Percentiles rank a stretch among this genome's conserved stretches.
These are phyloP conservation scores for Vidua macroura DNA, from an alignment of 2,113 vertebrate species.

Conservation along the genomic window DNA sequence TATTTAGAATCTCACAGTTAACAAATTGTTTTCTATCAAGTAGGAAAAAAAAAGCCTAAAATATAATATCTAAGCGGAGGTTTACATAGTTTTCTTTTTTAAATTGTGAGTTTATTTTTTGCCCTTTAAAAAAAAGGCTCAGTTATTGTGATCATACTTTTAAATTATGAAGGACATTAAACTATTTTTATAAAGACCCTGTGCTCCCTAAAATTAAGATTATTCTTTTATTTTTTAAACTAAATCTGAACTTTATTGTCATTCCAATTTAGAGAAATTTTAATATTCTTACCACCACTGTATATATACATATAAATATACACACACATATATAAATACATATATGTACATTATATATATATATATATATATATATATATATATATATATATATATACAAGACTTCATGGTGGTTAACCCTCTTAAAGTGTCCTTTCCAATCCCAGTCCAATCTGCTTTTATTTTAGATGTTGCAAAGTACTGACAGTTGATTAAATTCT, in stretches of 20 bases:
- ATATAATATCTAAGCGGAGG: not conserved
- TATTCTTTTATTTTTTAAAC: not conserved
- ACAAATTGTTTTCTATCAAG: not conserved
- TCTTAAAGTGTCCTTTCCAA: conserved; percentile 31
- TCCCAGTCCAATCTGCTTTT: conserved; percentile 21
- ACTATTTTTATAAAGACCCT: not conserved
- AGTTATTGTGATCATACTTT: not conserved
- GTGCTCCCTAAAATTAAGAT: not conserved
- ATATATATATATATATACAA: not conserved
- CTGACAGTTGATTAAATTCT: conserved; percentile 51
- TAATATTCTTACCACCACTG: not conserved
- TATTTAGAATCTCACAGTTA: not conserved
- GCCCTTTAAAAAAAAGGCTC: not conserved
- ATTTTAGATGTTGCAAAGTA: conserved; percentile 6
- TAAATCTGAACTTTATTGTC: not conserved
- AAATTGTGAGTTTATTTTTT: not conserved
- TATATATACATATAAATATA: no score
- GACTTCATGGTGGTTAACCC: not conserved
- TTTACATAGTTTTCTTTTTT: not conserved
- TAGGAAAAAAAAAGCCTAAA: not conserved
- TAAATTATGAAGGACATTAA: not conserved
- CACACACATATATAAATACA: accelerated
- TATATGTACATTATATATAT: accelerated
- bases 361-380: accelerated
- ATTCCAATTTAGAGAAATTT: not conserved